Base-by-base conservation (phyloP, 2,888 invertebrate genomes). In the Mactromeris polynyma region DNA sequence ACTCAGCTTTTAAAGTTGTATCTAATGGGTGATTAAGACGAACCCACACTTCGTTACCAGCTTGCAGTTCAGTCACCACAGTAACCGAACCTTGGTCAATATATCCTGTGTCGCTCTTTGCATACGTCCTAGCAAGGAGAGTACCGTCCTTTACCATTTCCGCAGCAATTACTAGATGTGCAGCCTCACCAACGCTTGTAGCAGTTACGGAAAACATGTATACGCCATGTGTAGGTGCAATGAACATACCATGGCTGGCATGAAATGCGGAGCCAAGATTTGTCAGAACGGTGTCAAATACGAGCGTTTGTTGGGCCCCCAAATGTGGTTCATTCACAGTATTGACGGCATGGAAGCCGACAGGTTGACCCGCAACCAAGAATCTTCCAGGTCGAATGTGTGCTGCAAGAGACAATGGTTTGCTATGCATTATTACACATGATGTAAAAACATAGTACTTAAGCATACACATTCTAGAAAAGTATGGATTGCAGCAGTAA, bases 141-240 rank as follows among this genome's bases (percentile, higher is more conserved):
- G 51, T 19, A 2, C 81, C 81, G 36, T 81, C 81, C 31, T 81
- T 81, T 21, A 81, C 81, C 33, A 81, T 36, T 17, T 81, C 81
- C 21, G 81, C 54, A 11, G 51, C 31, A 54, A 81, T 81, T 3
- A 11, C 79, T 21, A 40, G 14, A 81, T 81, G 46, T 42, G 31
- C 17, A 21, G 81, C 51, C 36, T 38, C 79, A n/a, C 31, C 21
- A 17, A 17, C 26, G 21, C 51, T 51, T 2, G 58, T 3, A 6
- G 58, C 58, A 3, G 54, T 6, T 0, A 81, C 54, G 11, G 54
- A 54, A 36, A 81, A 81, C 46, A 81, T n/a, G 33, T 81, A 81
- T 36, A 81, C 7, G 31, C 81, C 81, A 36, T 36, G 81, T n/a
- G 58, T 58, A 19, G 81, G 54, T 33, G 81, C 81, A 26, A 58